phyloP scores from a whole-genome alignment of 2,888 invertebrate genomes.

The Cerceris rybyensis region DNA sequence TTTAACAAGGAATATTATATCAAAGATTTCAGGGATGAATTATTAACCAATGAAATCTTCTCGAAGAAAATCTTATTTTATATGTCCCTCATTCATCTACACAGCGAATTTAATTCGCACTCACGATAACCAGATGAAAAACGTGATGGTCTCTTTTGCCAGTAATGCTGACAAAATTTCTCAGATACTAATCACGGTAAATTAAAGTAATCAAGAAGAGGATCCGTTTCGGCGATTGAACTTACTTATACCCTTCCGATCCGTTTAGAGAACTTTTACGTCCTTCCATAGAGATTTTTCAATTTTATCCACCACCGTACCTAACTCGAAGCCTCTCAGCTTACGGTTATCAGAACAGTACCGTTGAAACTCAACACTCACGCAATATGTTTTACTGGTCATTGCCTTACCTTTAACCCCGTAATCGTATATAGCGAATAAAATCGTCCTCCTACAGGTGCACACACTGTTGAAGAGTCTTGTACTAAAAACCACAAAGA shows the following conservation, averaged over 20 bases:
- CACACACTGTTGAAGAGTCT: neutral
- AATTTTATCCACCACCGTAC: conserved; percentile 48
- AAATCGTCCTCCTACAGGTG: conserved; percentile 18
- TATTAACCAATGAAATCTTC: too few relatives aligned
- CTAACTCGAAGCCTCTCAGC: conserved; percentile 55
- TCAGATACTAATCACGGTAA: neutral
- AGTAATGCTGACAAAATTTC: neutral
- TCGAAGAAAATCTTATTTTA: too few relatives aligned
- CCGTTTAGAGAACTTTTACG: neutral
- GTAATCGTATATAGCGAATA: conserved; percentile 65
- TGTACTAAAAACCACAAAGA: conserved; percentile 10
- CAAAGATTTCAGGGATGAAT: too few relatives aligned
- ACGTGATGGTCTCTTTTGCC: conserved; percentile 14
- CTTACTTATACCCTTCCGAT: neutral
- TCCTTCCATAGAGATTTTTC: conserved; percentile 47
- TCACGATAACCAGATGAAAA: conserved; percentile 13
- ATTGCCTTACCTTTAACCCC: conserved; percentile 64
- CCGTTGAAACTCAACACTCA: conserved; percentile 66
- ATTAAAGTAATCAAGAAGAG: conserved; percentile 3
- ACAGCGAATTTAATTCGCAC: too few relatives aligned
- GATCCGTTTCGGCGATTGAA: conserved; percentile 1
- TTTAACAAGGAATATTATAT: too few relatives aligned
- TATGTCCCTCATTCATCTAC: too few relatives aligned
- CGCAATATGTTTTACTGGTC: conserved; percentile 67
- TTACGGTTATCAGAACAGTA: conserved; percentile 66